Conservation (phyloP, 2,797 vertebrate genomes). For the Sardinella longiceps region DNA sequence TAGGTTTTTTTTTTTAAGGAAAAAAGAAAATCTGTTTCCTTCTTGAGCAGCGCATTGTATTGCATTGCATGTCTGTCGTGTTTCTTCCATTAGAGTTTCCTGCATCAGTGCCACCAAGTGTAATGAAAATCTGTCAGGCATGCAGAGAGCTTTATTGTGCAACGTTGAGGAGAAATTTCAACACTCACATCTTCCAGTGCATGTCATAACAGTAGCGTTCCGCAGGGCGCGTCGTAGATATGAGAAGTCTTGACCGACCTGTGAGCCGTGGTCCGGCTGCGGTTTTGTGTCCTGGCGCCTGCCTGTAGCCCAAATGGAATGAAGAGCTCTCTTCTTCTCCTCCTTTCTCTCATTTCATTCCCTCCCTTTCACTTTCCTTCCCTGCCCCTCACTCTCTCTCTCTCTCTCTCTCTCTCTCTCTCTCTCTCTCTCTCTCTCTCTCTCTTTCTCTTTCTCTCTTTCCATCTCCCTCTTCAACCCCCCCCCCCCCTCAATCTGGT, state of each 20-base stretch:
- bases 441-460: background rate
- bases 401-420: background rate
- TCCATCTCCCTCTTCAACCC: background rate
- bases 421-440: background rate
- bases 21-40: background rate
- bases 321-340: conserved; percentile 56
- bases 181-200: background rate
- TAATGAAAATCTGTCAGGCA: background rate
- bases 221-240: background rate
- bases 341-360: conserved; percentile 7
- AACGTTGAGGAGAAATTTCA: background rate
- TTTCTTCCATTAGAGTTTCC: background rate
- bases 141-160: background rate
- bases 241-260: background rate
- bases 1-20: background rate
- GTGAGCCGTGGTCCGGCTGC: background rate
- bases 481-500: background rate
- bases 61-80: background rate
- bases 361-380: conserved; percentile 49
- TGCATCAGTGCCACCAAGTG: background rate
- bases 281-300: conserved; percentile 5
- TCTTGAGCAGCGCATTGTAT: background rate
- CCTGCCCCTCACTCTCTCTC: background rate
- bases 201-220: background rate
- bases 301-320: conserved; percentile 2